A percentile compares a stretch with the other conserved stretches of the same genome.
These are phyloP conservation scores for Thera britannica DNA, from an alignment of 2,888 invertebrate genomes.

Conservation along the genomic window DNA sequence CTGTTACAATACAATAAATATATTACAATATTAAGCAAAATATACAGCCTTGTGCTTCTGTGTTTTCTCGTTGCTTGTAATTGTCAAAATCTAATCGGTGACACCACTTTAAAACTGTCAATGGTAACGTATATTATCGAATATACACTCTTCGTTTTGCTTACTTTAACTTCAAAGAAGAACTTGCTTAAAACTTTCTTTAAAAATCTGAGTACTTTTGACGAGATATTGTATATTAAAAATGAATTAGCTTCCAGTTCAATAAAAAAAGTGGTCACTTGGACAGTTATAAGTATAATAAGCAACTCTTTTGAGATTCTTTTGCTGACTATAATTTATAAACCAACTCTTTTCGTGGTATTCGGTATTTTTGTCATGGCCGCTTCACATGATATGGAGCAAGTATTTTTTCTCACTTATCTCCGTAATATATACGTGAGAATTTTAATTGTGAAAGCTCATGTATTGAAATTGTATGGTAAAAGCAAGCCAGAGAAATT, in stretches of 20 bases:
- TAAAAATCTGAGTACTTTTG: constrained; percentile 54
- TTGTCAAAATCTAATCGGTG: constrained; percentile 16
- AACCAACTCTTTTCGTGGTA: not conserved
- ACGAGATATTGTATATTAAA: constrained; percentile 58
- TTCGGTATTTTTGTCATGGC: constrained; percentile 40
- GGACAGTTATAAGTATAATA: constrained; percentile 42
- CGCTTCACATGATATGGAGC: constrained; percentile 61
- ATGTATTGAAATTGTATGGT: constrained; percentile 54
- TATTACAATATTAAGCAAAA: constrained; percentile 33
- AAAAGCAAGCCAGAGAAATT: constrained; percentile 37
- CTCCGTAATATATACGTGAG: constrained; percentile 55
- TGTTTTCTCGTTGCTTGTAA: constrained; percentile 8
- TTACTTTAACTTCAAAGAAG: constrained; percentile 49
- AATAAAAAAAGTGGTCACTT: constrained; percentile 37
- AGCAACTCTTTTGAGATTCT: constrained; percentile 49
- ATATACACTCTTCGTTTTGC: constrained; percentile 51
- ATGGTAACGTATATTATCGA: constrained; percentile 52
- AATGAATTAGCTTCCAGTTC: constrained; percentile 49
- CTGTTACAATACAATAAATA: constrained; percentile 48
- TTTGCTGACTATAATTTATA: constrained; percentile 13
- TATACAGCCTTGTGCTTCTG: constrained; percentile 20
- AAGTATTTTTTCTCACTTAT: constrained; percentile 56
- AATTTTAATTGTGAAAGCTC: constrained; percentile 61
- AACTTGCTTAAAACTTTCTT: constrained; percentile 52
- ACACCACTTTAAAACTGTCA: constrained; percentile 49